phyloP scores from a whole-genome alignment of 2,113 vertebrate species.

The Rhagologus leucostigma region DNA sequence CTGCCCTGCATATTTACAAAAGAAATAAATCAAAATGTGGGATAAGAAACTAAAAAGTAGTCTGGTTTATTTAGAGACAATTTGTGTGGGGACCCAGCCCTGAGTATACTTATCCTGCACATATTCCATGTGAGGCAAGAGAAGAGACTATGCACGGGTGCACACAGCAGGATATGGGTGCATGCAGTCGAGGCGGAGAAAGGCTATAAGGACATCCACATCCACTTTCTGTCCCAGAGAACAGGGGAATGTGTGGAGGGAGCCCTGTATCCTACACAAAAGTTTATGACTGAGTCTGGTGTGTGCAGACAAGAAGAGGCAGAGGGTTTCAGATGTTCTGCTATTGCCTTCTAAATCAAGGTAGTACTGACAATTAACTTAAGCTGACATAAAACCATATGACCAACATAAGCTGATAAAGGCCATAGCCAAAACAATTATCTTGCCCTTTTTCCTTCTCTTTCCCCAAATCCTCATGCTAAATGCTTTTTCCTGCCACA shows the following conservation, averaged over 20 bases:
- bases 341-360: neutral
- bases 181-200: neutral
- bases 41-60: neutral
- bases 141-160: neutral
- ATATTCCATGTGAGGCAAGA: neutral
- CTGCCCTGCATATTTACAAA: neutral
- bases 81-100: neutral
- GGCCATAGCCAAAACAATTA: neutral
- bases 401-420: neutral
- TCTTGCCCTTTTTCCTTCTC: neutral
- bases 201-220: neutral
- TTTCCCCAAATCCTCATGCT: neutral
- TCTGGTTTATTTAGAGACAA: neutral
- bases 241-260: neutral
- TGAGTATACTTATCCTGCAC: neutral
- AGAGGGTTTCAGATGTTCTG: neutral
- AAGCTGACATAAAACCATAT: neutral
- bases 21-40: neutral
- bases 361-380: neutral
- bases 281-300: neutral
- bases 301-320: rapidly evolving
- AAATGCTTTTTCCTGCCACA: neutral
- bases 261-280: neutral
- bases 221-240: neutral
- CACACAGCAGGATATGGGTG: rapidly evolving